phyloP scores from a whole-genome alignment of 1,140 invertebrate genomes.

The Drosophila tsacasi region DNA sequence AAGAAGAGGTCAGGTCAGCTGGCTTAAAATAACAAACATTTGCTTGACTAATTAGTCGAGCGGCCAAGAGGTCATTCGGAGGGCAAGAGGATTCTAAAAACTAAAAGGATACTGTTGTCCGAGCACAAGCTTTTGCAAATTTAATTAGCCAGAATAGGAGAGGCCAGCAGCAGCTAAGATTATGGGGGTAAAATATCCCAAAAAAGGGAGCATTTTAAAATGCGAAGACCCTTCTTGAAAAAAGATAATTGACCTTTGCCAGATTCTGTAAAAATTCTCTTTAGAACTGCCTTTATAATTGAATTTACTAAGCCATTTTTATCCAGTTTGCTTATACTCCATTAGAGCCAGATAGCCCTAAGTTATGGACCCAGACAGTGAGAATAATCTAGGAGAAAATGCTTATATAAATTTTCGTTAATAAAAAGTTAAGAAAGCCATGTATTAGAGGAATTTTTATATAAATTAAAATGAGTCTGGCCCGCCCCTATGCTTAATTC shows the following conservation, averaged over 20 bases:
- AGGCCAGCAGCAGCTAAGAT: neutral
- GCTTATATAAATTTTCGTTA: neutral
- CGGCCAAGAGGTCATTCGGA: slow-evolving; percentile 42
- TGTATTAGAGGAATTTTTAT: too few species aligned
- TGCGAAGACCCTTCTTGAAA: slow-evolving; percentile 11
- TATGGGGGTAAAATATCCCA: neutral
- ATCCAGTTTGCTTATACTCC: slow-evolving; percentile 12
- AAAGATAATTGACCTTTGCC: slow-evolving; percentile 28
- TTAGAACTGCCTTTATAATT: slow-evolving; percentile 21
- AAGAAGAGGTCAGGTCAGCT: slow-evolving; percentile 23
- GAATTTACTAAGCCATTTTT: slow-evolving; percentile 30
- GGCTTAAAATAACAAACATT: slow-evolving; percentile 43
- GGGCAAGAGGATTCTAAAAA: slow-evolving; percentile 27
- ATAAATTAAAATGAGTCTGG: too few species aligned
- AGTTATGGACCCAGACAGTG: slow-evolving; percentile 1
- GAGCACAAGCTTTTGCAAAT: slow-evolving; percentile 48
- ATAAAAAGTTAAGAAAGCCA: neutral
- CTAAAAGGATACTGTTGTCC: slow-evolving; percentile 56
- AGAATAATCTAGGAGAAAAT: neutral
- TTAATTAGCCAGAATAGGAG: slow-evolving; percentile 52
- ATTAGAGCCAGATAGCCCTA: slow-evolving; percentile 32
- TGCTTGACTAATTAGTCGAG: slow-evolving; percentile 52
- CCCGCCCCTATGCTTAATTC: neutral
- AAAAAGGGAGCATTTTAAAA: slow-evolving; percentile 8
- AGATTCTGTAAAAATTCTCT: slow-evolving; percentile 2